Base-by-base conservation (phyloP, 2,797 vertebrate species). In the Amazona ochrocephala region DNA sequence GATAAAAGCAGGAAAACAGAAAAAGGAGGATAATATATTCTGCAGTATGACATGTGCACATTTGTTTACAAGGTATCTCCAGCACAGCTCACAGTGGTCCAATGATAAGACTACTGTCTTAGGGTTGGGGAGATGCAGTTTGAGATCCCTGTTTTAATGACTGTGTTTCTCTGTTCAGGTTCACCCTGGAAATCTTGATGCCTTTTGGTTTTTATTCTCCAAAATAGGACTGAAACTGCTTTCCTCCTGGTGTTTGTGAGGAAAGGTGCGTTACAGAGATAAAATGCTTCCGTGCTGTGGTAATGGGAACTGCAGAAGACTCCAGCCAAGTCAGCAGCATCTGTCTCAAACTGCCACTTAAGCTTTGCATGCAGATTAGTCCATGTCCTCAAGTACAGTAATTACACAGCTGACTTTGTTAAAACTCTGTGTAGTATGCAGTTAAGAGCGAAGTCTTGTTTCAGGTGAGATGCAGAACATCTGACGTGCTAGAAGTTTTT, bases 271-370 rank as follows among this genome's bases (percentile, higher is more conserved):
- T 89, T 90, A 34, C 13, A 80, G 84, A 92, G 84, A 84, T 87
- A 77, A 95, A 93, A 84, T 7, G 24, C 42, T 93, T 77, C 90
- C 22, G 2, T 73, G 51, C 42, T 37, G 5, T 0, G 1, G 54
- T 85, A 70, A 20, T 72, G 42, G 53, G 61, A 87, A 13, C 34
- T 0, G 1, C 68, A 62, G 74, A 92, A 50, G 71, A 7, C 84
- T 95, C 80, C 75, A 85, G 81, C 94, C 74, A 92, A 92, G 83
- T 93, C 90, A 93, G 88, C 88, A 94, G 78, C 75, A 81, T 93
- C 67, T 94, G 67, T 80, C 72, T 96, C 71, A 29, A 84, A 30
- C 39, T 94, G 75, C 76, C 20, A 32, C 65, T 88, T 82, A 48
- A 47, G 81, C 86, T 94, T 77, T 92, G 75, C 64, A 70, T 80